Conservation (phyloP, 1,140 invertebrate genomes). For the Phenacoccus solenopsis region DNA sequence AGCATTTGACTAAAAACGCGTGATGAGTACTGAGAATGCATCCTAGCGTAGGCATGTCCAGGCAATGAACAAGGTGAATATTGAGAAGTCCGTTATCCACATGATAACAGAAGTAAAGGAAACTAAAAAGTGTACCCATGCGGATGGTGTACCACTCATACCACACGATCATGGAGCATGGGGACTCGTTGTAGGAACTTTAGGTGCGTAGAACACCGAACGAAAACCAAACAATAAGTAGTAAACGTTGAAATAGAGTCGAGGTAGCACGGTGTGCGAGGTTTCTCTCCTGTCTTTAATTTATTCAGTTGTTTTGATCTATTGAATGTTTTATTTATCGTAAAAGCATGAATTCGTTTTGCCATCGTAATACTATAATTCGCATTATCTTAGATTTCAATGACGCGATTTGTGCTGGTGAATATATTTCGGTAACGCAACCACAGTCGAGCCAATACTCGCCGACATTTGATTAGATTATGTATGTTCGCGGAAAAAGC, state of each 20-base stretch:
- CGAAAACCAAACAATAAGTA: not conserved
- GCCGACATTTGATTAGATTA: constrained; percentile 1
- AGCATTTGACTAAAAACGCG: too few species aligned
- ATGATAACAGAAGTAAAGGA: too few species aligned
- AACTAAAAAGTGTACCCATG: too few species aligned
- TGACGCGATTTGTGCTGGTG: not conserved
- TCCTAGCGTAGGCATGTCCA: too few species aligned
- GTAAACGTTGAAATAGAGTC: not conserved
- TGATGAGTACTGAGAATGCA: too few species aligned
- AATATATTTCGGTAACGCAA: not conserved
- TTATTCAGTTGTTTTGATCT: not conserved
- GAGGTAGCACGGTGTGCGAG: not conserved
- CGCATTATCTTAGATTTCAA: not conserved
- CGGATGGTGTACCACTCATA: too few species aligned
- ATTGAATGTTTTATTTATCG: not conserved
- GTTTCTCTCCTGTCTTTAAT: not conserved
- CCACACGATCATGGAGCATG: too few species aligned
- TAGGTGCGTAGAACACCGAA: too few species aligned
- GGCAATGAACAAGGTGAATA: too few species aligned
- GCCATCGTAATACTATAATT: not conserved
- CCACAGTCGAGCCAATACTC: not conserved
- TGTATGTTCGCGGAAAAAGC: not conserved
- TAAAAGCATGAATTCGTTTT: not conserved
- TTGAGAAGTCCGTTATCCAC: too few species aligned
- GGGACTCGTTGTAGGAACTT: too few species aligned